These are phyloP conservation scores for Corbicula japonica DNA, from an alignment of 2,888 invertebrate species.

Conservation along the genomic window DNA sequence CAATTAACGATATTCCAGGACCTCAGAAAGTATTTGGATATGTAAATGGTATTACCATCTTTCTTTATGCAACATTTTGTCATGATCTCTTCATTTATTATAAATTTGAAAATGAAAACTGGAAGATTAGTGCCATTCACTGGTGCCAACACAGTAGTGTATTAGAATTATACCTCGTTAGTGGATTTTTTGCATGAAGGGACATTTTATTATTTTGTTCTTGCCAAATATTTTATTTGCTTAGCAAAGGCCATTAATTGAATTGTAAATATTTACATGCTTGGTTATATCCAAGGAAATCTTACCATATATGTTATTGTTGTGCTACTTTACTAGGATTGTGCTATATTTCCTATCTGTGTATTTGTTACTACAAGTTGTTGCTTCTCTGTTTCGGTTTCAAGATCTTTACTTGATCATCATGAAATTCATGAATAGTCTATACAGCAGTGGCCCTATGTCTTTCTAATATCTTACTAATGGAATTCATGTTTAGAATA, in stretches of 20 bases:
- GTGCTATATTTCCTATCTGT: not conserved
- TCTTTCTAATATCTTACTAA: no score
- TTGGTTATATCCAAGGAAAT: conserved; percentile 3
- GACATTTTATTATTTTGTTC: conserved; percentile 1
- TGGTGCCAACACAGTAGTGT: not conserved
- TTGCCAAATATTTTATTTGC: conserved; percentile 12
- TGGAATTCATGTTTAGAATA: no score
- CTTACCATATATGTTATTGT: not conserved
- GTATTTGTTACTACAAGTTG: not conserved
- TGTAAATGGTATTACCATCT: not conserved
- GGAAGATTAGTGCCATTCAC: not conserved
- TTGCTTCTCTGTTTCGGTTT: not conserved
- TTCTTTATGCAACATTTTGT: not conserved
- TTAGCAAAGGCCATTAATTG: conserved; percentile 10
- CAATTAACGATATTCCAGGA: no score
- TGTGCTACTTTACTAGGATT: not conserved
- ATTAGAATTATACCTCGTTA: not conserved
- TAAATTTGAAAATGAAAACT: not conserved
- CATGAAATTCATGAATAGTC: not conserved
- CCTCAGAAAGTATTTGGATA: not conserved
- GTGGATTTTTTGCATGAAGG: not conserved
- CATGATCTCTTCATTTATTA: not conserved
- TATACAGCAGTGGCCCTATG: not conserved
- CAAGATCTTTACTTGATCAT: not conserved
- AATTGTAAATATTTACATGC: conserved; percentile 4